Base-by-base conservation (phyloP, 1,140 invertebrate species). In the Bombus soroeensis region DNA sequence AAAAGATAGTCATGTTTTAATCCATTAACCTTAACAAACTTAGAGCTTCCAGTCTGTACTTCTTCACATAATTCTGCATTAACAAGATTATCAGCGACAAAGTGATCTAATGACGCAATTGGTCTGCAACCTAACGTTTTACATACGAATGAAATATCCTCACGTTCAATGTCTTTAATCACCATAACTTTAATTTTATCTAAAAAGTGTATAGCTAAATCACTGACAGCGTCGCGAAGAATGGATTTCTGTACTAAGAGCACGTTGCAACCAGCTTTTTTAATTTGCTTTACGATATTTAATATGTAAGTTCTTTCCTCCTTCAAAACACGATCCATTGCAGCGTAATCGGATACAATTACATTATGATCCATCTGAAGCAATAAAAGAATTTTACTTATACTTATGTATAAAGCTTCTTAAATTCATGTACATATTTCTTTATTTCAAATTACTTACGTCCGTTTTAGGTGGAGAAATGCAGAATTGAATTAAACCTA, bases 181-280 rank as follows among this genome's bases (percentile, higher is more conserved):
- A 99, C 99, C 98, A 99, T 98, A 68, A 99, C 99, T 94, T 99
- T 99, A 94, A 99, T 98, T 96, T 99, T 99, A 92, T 99, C 99
- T 88, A 99, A 96, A 95, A 99, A 99, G 94, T 99, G 99, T 89
- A 99, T 96, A 5, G 99, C 99, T 89, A 99, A 95, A 95, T 99
- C 99, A 93, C 97, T 99, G 22, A 99, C 96, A 39, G 99, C 99
- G 97, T 99, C 99, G 90, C 99, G 97, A 57, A 99, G 96, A 94
- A 99, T 99, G 1, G 99, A 99, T 95, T 99, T 99, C 95, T 99
- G 99, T 73, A 99, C 98, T 28, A 99, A 96, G 2, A 99, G 96
- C 47, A 99, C 98, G 96, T 99, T 99, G 94, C 99, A 99, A 12
- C 99, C 99, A 88, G 98, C 96, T 93, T 99, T 99, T 94, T 99